phyloP scores from a whole-genome alignment of 2,797 vertebrate genomes.

The Todus mexicanus region DNA sequence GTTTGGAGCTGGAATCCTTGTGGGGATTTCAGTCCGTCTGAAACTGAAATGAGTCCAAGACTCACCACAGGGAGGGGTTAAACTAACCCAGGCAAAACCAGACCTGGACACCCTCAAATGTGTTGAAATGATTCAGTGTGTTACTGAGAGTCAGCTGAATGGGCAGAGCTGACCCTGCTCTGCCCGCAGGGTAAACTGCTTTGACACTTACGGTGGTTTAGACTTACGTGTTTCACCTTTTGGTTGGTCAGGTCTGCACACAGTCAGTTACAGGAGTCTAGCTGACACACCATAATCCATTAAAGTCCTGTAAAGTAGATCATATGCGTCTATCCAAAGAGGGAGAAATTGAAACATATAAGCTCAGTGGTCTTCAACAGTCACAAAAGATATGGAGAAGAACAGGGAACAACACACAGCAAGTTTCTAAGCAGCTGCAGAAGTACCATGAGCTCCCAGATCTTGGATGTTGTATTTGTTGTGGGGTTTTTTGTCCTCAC shows the following conservation, averaged over 20 bases:
- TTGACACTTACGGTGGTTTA: not conserved
- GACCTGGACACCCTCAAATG: not conserved
- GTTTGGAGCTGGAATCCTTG: not conserved
- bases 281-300: not conserved
- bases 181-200: not conserved
- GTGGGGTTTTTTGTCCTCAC: not conserved
- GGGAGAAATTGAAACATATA: not conserved
- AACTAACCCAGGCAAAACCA: not conserved
- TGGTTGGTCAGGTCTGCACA: not conserved
- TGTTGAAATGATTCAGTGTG: not conserved
- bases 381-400: not conserved
- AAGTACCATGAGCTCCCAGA: not conserved
- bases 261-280: not conserved
- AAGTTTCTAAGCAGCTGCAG: not conserved
- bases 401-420: not conserved
- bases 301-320: not conserved
- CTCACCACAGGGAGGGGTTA: not conserved
- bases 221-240: not conserved
- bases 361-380: not conserved
- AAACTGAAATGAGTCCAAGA: not conserved
- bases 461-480: not conserved
- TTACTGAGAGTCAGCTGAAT: not conserved
- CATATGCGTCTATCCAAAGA: not conserved
- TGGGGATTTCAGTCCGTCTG: not conserved
- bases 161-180: not conserved